A percentile compares a stretch with the other conserved stretches of the same genome.
Evolutionary conservation across 1,140 invertebrate species (phyloP).

Genomic region (Tachypleus tridentatus): DNA sequence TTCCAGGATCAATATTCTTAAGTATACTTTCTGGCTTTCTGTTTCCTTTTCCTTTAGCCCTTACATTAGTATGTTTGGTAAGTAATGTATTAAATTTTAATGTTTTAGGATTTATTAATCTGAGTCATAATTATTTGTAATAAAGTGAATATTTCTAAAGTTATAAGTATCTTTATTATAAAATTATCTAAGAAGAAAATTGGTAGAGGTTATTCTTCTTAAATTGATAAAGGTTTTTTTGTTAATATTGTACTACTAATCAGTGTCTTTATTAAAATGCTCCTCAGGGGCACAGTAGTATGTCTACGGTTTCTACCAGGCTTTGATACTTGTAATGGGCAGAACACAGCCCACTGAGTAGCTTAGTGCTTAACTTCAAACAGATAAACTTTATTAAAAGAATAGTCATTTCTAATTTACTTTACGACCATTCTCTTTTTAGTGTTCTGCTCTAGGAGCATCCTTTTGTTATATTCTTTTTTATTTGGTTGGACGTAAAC

Average conservation of each 20-base stretch:
- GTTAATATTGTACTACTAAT: neutral
- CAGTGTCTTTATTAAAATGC: too few species aligned
- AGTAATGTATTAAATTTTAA: constrained; percentile 25
- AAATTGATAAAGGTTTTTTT: neutral
- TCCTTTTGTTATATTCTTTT: constrained; percentile 90
- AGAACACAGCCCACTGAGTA: too few species aligned
- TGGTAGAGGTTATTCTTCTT: neutral
- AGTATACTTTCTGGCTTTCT: constrained; percentile 96
- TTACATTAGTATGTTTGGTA: constrained; percentile 76
- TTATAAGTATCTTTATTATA: too few species aligned
- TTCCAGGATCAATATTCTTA: constrained; percentile 95
- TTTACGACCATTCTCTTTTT: constrained; percentile 14
- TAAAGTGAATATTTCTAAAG: too few species aligned
- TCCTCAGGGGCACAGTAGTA: too few species aligned
- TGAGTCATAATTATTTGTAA: too few species aligned
- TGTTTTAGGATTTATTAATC: constrained; percentile 3
- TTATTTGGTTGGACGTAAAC: constrained; percentile 65
- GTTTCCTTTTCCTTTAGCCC: constrained; percentile 81
- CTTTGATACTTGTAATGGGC: too few species aligned
- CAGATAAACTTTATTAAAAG: too few species aligned
- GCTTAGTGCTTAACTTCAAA: too few species aligned
- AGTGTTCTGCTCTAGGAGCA: constrained; percentile 90
- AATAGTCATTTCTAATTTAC: too few species aligned
- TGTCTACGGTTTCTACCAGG: too few species aligned
- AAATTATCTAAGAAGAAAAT: too few species aligned